These are phyloP conservation scores for Neoaliturus tenellus DNA, from an alignment of 2,888 invertebrate genomes.

Conservation along the genomic window DNA sequence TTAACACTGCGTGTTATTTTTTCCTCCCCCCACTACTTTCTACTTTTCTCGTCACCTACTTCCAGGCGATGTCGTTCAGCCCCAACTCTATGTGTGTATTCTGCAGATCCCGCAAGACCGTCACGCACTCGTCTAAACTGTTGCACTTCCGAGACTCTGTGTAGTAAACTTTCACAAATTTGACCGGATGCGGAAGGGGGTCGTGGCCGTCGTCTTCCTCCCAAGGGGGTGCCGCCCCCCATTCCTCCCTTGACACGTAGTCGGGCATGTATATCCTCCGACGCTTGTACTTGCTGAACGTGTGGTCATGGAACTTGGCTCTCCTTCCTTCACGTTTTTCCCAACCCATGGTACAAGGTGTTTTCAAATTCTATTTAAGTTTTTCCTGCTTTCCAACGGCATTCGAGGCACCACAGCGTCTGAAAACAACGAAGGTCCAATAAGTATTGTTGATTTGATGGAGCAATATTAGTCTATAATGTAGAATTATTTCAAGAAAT, in stretches of 20 bases:
- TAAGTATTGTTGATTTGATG: too few species aligned
- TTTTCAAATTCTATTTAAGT: too few species aligned
- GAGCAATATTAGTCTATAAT: too few species aligned
- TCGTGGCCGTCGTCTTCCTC: neutral
- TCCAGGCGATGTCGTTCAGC: neutral
- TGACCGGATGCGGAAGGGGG: neutral
- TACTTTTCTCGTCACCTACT: conserved; percentile 19
- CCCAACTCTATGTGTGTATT: conserved; percentile 6
- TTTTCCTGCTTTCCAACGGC: too few species aligned
- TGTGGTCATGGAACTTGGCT: neutral
- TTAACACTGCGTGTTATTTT: too few species aligned
- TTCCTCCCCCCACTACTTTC: too few species aligned
- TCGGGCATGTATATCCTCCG: neutral
- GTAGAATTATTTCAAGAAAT: too few species aligned
- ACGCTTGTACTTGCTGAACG: neutral
- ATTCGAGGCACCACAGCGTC: too few species aligned
- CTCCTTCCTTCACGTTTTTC: neutral
- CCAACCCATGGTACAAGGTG: conserved; percentile 2
- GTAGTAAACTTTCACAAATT: neutral
- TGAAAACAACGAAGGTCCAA: too few species aligned
- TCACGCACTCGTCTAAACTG: neutral
- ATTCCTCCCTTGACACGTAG: neutral
- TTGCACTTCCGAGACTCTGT: neutral
- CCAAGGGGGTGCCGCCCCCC: conserved; percentile 2
- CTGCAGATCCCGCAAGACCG: neutral